Evolutionary conservation across 2,113 vertebrate species (phyloP), one percentile per base, ranked within the genome.

Genomic region (Corythoichthys haematopterus): DNA sequence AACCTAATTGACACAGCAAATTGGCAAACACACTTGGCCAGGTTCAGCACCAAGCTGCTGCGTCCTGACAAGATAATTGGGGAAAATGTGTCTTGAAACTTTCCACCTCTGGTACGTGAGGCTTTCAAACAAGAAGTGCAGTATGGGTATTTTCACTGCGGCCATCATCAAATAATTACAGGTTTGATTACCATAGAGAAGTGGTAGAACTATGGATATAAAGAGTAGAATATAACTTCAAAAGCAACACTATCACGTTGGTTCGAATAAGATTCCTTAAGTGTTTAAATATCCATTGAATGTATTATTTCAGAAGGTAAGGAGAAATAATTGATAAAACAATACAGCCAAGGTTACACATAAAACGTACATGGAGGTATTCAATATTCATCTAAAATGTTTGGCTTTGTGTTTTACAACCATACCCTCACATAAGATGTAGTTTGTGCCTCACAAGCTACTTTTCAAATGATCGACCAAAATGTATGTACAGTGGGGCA

Each of bases 1-100:
- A 85, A 90, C 88, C 85, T 89, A 90, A 92, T 90, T 88, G 89
- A 90, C 84, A 85, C 72, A 67, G 84, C 84, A 84, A 83, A 88
- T 84, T 87, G 87, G 84, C 85, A 90, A 92, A 90, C 82, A 87
- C 81, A 87, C 78, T 89, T 71, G 62, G 82, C 84, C 84, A 85
- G 81, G 75, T 82, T 81, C 73, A 74, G 82, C 76, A 62, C 45
- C 65, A 45, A 78, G 81, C 86, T 70, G 76, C 6, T 28, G 11
- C 64, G 88, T 89, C 72, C 77, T 71, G 76, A 68, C 68, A 66
- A 79, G 87, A 89, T 88, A 88, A 87, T 84, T 80, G 71, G 75
- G 75, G 84, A 83, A 37, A 84, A 81, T 77, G 76, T 71, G 75
- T 75, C 74, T 77, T 75, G 15, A 60, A 71, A 79, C 74, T 58